phyloP scores from a whole-genome alignment of 2,113 vertebrate species.

The Patagioenas fasciata region DNA sequence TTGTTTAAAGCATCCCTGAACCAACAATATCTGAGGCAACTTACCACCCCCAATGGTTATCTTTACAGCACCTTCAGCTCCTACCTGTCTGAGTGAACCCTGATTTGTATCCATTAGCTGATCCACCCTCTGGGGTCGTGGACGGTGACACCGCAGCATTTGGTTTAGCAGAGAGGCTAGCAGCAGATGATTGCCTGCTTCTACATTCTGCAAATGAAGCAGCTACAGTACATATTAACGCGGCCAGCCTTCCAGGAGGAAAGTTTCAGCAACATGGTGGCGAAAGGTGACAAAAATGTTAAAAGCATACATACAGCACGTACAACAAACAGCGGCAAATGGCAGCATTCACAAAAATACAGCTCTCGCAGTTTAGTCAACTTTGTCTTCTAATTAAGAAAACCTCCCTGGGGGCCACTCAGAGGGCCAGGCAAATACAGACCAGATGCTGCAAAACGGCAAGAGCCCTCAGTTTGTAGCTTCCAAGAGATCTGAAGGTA shows the following conservation, averaged over 20 bases:
- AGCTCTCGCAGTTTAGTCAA: background rate
- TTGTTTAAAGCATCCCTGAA: conserved; percentile 20
- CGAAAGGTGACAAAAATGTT: background rate
- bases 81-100: conserved; percentile 90
- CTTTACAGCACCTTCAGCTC: conserved; percentile 47
- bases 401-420: background rate
- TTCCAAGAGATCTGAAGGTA: background rate
- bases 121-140: conserved; percentile 86
- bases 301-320: conserved; percentile 12
- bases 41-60: conserved; percentile 48
- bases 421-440: conserved; percentile 21
- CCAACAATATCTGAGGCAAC: background rate
- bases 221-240: conserved; percentile 67
- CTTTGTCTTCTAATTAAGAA: conserved; percentile 19
- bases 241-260: conserved; percentile 20
- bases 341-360: background rate
- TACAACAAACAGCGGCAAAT: conserved; percentile 37
- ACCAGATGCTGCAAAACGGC: conserved; percentile 18
- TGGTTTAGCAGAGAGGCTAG: conserved; percentile 85
- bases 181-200: conserved; percentile 87
- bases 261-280: background rate
- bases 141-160: conserved; percentile 86
- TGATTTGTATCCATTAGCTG: conserved; percentile 88
- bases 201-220: conserved; percentile 87
- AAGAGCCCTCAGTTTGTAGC: background rate